phyloP scores from a whole-genome alignment of 2,888 invertebrate species.

The Leptarthrus brevirostris region DNA sequence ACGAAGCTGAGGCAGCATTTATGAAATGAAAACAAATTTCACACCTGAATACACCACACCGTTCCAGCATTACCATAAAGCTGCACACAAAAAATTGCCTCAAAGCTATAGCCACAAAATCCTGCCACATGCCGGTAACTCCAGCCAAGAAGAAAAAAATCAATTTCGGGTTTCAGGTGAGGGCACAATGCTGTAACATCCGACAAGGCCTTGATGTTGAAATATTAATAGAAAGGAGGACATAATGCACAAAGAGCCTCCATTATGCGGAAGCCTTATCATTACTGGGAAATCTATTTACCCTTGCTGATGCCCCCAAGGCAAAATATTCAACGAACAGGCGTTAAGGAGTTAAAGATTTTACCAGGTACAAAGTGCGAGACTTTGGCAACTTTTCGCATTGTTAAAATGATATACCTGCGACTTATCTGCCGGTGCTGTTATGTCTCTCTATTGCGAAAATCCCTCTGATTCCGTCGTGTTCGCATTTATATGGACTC shows the following conservation, averaged over 20 bases:
- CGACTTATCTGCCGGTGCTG: background rate
- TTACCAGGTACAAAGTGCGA: slow-evolving; percentile 48
- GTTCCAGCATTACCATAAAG: slow-evolving; percentile 32
- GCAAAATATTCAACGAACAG: slow-evolving; percentile 1
- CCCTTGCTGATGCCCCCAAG: slow-evolving; percentile 17
- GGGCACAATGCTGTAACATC: background rate
- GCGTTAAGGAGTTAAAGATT: slow-evolving; percentile 43
- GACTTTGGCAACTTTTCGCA: slow-evolving; percentile 49
- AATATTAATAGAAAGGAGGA: slow-evolving; percentile 49
- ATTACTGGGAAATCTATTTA: slow-evolving; percentile 41
- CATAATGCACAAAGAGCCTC: slow-evolving; percentile 48
- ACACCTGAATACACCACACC: slow-evolving; percentile 29
- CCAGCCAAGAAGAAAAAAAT: slow-evolving; percentile 25
- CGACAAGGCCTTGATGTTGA: slow-evolving; percentile 16
- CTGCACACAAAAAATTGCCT: slow-evolving; percentile 16
- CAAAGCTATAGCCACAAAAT: slow-evolving; percentile 24
- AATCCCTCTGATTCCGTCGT: slow-evolving; percentile 43
- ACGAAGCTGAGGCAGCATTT: background rate
- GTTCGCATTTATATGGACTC: slow-evolving; percentile 48
- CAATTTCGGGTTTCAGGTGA: slow-evolving; percentile 31
- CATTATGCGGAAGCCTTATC: slow-evolving; percentile 46
- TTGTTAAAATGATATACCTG: slow-evolving; percentile 45
- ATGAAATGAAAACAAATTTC: slow-evolving; percentile 37
- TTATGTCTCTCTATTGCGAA: background rate
- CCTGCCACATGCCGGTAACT: slow-evolving; percentile 15